A percentile compares a stretch with the other conserved stretches of the same genome.
These are phyloP conservation scores for Leguminivora glycinivorella DNA, from an alignment of 1,140 invertebrate genomes.

Conservation along the genomic window DNA sequence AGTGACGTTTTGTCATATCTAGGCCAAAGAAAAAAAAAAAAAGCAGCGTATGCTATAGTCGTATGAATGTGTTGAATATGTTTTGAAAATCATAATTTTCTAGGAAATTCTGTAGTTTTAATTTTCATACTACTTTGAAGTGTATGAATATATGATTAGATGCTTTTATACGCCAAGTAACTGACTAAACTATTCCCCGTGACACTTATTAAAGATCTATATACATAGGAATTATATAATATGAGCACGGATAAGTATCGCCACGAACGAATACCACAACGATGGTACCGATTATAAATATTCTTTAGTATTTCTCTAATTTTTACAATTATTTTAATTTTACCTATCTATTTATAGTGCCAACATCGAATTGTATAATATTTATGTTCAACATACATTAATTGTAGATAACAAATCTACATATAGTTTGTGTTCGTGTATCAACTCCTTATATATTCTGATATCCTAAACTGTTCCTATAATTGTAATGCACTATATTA, in stretches of 20 bases:
- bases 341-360: constrained; percentile 62
- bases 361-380: constrained; percentile 48
- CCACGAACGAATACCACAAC: constrained; percentile 43
- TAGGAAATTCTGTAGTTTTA: too few species aligned
- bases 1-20: too few species aligned
- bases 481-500: background rate
- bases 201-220: constrained; percentile 52
- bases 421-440: constrained; percentile 30
- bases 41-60: too few species aligned
- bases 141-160: too few species aligned
- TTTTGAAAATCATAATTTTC: too few species aligned
- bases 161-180: too few species aligned
- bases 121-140: too few species aligned
- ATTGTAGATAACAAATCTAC: constrained; percentile 32
- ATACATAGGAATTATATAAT: constrained; percentile 56
- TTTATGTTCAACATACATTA: constrained; percentile 35
- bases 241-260: constrained; percentile 50
- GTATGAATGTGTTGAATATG: too few species aligned
- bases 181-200: background rate
- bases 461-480: background rate
- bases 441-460: constrained; percentile 27
- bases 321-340: constrained; percentile 65
- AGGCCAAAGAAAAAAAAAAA: too few species aligned
- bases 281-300: constrained; percentile 52
- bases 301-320: constrained; percentile 53